Percentiles rank a stretch among this genome's conserved stretches.
Evolutionary conservation across 1,140 invertebrate species (phyloP).

Genomic region (Lethrus apterus): DNA sequence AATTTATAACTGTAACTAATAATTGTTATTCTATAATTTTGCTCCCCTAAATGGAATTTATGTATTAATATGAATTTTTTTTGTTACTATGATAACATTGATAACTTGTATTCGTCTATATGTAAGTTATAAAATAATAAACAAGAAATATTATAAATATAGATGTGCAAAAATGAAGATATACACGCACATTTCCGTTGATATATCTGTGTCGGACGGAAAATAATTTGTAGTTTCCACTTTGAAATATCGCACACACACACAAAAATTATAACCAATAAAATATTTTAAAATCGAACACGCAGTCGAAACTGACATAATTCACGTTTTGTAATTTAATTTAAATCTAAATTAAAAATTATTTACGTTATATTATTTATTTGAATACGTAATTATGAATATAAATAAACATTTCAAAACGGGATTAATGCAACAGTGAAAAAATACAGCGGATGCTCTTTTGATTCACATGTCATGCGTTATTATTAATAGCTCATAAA

Average conservation of each 20-base stretch:
- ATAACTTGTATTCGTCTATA: no score
- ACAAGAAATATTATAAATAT: no score
- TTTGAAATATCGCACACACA: no score
- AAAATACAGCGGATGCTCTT: no score
- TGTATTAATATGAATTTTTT: no score
- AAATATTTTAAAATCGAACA: slow-evolving; percentile 8
- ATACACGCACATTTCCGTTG: slow-evolving; percentile 3
- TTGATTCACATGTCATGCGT: no score
- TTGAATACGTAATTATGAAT: slow-evolving; percentile 4
- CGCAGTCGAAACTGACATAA: slow-evolving; percentile 1
- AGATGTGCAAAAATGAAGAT: slow-evolving; percentile 12
- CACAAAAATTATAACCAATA: slow-evolving; percentile 13
- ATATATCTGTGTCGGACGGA: slow-evolving; percentile 10
- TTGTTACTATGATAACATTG: no score
- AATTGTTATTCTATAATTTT: no score
- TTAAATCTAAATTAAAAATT: slow-evolving; percentile 7
- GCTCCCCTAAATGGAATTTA: no score
- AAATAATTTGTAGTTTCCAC: slow-evolving; percentile 12
- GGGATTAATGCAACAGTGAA: background rate
- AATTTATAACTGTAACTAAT: no score
- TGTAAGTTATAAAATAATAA: no score
- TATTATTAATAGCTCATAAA: no score
- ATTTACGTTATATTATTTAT: slow-evolving; percentile 10
- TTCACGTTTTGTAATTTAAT: slow-evolving; percentile 9
- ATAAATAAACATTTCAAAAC: background rate